Conservation (phyloP, 2,888 invertebrate genomes). For the Dendrolimus pini region DNA sequence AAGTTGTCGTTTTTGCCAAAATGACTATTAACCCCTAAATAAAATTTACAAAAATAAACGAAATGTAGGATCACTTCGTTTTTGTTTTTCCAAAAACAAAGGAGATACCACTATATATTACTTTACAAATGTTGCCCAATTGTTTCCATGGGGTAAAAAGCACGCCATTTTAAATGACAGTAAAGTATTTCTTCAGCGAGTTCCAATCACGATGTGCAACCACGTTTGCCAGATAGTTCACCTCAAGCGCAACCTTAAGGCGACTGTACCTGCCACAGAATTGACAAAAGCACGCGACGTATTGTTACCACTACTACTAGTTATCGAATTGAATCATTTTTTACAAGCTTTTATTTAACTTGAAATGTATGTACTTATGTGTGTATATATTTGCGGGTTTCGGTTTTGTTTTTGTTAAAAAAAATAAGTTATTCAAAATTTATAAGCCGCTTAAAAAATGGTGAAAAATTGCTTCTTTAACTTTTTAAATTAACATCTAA, state of each 20-base stretch:
- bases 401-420: too few species aligned
- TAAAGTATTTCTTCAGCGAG: constrained; percentile 31
- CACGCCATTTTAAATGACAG: constrained; percentile 38
- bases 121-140: constrained; percentile 15
- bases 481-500: too few species aligned
- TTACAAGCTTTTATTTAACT: too few species aligned
- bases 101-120: not conserved
- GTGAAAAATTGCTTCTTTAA: too few species aligned
- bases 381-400: too few species aligned
- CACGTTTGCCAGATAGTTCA: constrained; percentile 33
- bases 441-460: too few species aligned
- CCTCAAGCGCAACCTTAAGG: constrained; percentile 42
- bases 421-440: too few species aligned
- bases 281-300: constrained; percentile 36
- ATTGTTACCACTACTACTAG: constrained; percentile 22
- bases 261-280: constrained; percentile 21
- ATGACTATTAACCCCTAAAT: too few species aligned
- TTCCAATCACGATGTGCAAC: constrained; percentile 32
- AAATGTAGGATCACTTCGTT: too few species aligned
- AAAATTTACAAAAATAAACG: too few species aligned
- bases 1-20: too few species aligned
- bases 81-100: not conserved
- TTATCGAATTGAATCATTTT: constrained; percentile 1
- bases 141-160: constrained; percentile 28
- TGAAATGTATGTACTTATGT: too few species aligned